These are phyloP conservation scores for Artemia sp. DNA, from an alignment of 2,888 invertebrate species.

Conservation along the genomic window DNA sequence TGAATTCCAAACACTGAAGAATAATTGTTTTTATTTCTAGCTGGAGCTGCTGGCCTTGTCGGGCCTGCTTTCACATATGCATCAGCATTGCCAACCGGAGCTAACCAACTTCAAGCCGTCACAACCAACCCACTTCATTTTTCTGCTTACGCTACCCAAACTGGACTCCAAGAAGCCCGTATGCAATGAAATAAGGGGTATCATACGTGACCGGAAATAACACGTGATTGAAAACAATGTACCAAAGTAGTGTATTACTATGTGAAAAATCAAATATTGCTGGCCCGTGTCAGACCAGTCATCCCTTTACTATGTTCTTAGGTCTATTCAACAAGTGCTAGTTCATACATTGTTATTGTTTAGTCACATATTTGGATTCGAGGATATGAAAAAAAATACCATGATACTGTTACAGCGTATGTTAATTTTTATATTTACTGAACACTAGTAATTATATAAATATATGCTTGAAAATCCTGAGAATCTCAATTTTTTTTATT, in stretches of 20 bases:
- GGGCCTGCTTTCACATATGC: conserved; percentile 10
- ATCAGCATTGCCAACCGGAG: background rate
- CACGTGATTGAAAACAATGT: background rate
- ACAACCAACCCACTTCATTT: background rate
- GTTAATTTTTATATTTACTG: no score
- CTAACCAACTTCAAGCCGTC: background rate
- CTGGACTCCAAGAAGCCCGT: conserved; percentile 15
- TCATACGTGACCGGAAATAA: background rate
- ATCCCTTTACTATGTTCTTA: no score
- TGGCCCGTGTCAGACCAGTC: background rate
- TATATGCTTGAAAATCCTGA: no score
- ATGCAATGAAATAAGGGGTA: background rate
- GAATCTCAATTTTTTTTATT: no score
- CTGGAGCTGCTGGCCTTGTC: background rate
- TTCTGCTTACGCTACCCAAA: background rate
- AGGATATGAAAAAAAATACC: no score
- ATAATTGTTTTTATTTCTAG: background rate
- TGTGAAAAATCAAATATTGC: background rate
- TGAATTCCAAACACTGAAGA: background rate
- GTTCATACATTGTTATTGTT: no score
- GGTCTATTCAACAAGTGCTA: no score
- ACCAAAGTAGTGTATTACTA: conserved; percentile 1
- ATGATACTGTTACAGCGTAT: no score
- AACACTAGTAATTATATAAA: no score
- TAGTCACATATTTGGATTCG: no score